Evolutionary conservation across 1,140 invertebrate genomes (phyloP), one percentile per base, ranked within the genome.

Genomic region (Ptiloglossa arizonensis): DNA sequence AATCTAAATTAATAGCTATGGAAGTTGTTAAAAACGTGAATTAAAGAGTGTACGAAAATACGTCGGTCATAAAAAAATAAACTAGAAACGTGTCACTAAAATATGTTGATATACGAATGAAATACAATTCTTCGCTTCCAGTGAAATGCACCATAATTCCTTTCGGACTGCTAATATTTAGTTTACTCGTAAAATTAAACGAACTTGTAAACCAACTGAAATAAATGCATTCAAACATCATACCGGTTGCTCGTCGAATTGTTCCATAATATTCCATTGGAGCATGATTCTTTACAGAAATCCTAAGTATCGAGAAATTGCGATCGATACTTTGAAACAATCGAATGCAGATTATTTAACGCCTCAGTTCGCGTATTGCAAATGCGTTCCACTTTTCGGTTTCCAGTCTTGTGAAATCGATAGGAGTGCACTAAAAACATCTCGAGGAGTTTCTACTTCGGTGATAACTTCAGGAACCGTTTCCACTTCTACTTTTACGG

Each of bases 301-400:
- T 13, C 11, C 41, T 2, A 6, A n/a, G 19, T 19, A 1, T 27
- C 52, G 44, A 24, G 19, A 22, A 24, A 22, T 24, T 60, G n/a
- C n/a, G n/a, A n/a, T 38, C 17, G 32, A 64, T 15, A 24, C 22
- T 54, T 63, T 17, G 44, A 5, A 72, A 63, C 70, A 48, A 41
- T 73, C 59, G 17, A 52, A 13, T 15, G 32, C 38, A 2, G 38
- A 13, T 24, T 19, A 24, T 32, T 74, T 66, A 56, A 44, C 35
- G 46, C 59, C 17, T 19, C 71, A 11, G 60, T 74, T 64, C 50
- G 60, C 44, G 60, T 13, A 24, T 35, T 15, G 56, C 59, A 11
- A 63, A 24, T 54, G 48, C 50, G 38, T 56, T 74, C 71, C 27
- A 56, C 48, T 32, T 41, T 73, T 32, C 24, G 32, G 29, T 35